Evolutionary conservation across 1,140 invertebrate species (phyloP).

Genomic region (Diprion similis): DNA sequence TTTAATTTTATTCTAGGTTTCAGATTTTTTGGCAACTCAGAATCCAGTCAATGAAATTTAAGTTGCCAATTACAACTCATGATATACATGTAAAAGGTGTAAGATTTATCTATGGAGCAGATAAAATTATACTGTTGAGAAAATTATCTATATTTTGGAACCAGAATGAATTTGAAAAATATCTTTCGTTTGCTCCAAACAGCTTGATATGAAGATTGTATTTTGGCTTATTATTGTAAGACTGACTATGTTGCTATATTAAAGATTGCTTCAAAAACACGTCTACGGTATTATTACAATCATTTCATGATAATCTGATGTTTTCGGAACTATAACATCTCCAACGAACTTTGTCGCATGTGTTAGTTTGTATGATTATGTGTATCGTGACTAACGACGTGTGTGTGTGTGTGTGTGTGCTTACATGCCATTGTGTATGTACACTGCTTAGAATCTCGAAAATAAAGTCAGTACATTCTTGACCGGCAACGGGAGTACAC

Average conservation of each 20-base stretch:
- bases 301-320: too few species aligned
- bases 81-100: constrained; percentile 38
- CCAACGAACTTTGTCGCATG: too few species aligned
- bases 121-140: constrained; percentile 18
- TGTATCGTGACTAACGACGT: too few species aligned
- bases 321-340: too few species aligned
- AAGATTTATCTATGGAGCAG: constrained; percentile 47
- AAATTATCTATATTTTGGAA: neutral
- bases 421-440: too few species aligned
- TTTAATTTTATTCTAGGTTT: neutral
- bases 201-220: constrained; percentile 58
- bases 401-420: too few species aligned
- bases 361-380: too few species aligned
- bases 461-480: too few species aligned
- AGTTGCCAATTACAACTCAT: constrained; percentile 21
- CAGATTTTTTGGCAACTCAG: constrained; percentile 28
- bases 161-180: neutral
- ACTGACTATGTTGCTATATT: constrained; percentile 62
- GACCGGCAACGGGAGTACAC: too few species aligned
- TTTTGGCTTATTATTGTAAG: constrained; percentile 62
- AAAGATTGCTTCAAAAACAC: constrained; percentile 58
- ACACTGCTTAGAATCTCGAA: too few species aligned
- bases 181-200: constrained; percentile 44
- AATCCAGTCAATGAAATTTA: neutral
- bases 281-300: neutral